These are phyloP conservation scores for Bhutanitis thaidina DNA, from an alignment of 2,888 invertebrate species.

Conservation along the genomic window DNA sequence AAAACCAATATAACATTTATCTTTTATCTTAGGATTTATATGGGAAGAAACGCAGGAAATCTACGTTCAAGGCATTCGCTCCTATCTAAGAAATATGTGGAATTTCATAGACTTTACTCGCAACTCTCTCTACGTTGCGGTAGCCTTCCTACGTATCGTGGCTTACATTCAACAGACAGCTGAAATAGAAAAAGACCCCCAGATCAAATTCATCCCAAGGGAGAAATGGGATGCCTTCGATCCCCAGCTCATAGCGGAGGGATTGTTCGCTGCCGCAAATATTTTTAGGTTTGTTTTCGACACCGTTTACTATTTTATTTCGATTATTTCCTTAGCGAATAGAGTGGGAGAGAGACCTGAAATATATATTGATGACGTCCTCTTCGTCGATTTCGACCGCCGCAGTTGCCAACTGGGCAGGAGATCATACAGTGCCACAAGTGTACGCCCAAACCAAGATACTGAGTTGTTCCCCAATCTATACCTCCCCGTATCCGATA, in stretches of 20 bases:
- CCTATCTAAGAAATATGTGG: conserved; percentile 96
- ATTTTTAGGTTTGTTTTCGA: conserved; percentile 89
- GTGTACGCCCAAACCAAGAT: too few relatives aligned
- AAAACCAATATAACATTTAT: neutral
- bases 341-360: too few relatives aligned
- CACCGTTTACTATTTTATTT: too few relatives aligned
- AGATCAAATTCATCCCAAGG: conserved; percentile 87
- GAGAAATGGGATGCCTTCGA: conserved; percentile 96
- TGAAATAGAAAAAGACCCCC: conserved; percentile 84
- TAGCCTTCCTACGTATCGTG: conserved; percentile 82
- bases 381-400: too few relatives aligned
- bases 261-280: conserved; percentile 96
- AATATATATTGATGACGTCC: too few relatives aligned
- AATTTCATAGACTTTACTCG: conserved; percentile 97
- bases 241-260: conserved; percentile 95
- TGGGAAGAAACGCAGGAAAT: conserved; percentile 96
- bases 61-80: conserved; percentile 90
- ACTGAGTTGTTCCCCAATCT: too few relatives aligned
- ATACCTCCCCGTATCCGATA: too few relatives aligned
- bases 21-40: conserved; percentile 83
- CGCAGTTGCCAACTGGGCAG: too few relatives aligned
- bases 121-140: conserved; percentile 90
- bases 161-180: conserved; percentile 87
- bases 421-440: too few relatives aligned
- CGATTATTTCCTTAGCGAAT: too few relatives aligned